A percentile compares a stretch with the other conserved stretches of the same genome.
Conservation (phyloP, 2,888 invertebrate genomes). For the Monoplex corrugatus region DNA sequence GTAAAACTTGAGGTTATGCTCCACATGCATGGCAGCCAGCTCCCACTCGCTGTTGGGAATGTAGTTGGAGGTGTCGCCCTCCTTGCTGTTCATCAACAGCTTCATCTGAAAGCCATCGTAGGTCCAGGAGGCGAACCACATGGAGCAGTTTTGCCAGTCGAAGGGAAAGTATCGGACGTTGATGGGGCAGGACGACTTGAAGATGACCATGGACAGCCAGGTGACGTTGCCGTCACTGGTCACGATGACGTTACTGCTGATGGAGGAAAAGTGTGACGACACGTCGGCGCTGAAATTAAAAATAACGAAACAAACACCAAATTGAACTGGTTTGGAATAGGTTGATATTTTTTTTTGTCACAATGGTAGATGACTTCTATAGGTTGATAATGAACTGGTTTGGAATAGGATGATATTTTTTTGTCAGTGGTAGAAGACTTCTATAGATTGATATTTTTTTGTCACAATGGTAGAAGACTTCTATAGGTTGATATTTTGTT, state of each 20-base stretch:
- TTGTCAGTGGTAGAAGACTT: too few species aligned
- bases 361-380: too few species aligned
- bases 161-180: constrained; percentile 85
- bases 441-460: too few species aligned
- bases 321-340: background rate
- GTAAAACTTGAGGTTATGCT: constrained; percentile 73
- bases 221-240: constrained; percentile 84
- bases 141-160: constrained; percentile 83
- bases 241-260: constrained; percentile 84
- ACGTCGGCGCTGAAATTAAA: constrained; percentile 78
- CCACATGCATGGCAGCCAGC: constrained; percentile 84
- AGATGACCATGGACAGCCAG: constrained; percentile 84
- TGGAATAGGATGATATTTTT: too few species aligned
- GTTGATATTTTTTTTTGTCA: too few species aligned
- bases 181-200: constrained; percentile 84
- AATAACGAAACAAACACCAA: background rate
- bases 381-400: too few species aligned
- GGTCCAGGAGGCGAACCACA: constrained; percentile 84
- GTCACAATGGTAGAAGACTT: too few species aligned
- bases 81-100: constrained; percentile 83
- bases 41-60: constrained; percentile 96
- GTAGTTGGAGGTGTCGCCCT: constrained; percentile 93
- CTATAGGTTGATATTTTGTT: too few species aligned
- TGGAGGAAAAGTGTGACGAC: constrained; percentile 75
- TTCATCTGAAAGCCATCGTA: constrained; percentile 83